phyloP scores from a whole-genome alignment of 2,888 invertebrate genomes.

The Metacarcinus magister region DNA sequence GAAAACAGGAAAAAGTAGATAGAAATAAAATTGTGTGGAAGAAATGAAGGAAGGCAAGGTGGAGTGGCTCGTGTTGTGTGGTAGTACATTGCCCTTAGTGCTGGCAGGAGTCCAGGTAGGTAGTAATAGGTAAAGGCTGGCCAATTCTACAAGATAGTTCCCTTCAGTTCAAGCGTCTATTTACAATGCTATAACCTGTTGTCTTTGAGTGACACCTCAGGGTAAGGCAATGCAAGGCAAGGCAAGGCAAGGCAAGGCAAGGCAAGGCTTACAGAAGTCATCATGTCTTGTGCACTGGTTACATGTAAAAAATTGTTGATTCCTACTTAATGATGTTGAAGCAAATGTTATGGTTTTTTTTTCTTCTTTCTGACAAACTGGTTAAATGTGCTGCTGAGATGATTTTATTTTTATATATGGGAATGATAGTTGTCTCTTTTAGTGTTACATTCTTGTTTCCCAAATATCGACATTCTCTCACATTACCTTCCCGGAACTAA shows the following conservation, averaged over 20 bases:
- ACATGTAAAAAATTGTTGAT: neutral
- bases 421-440: neutral
- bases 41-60: neutral
- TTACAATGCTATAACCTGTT: neutral
- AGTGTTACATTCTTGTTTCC: neutral
- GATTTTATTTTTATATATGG: neutral
- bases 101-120: neutral
- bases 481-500: constrained; percentile 9
- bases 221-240: neutral
- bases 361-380: neutral
- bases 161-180: neutral
- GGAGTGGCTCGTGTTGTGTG: neutral
- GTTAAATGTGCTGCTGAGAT: neutral
- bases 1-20: neutral
- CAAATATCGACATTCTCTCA: neutral
- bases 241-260: neutral
- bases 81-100: neutral
- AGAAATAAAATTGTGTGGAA: neutral
- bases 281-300: neutral
- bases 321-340: neutral
- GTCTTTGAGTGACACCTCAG: neutral
- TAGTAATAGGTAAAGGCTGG: neutral
- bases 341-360: too few relatives aligned
- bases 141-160: neutral
- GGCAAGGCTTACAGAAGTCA: neutral